Percentiles rank a stretch among this genome's conserved stretches.
phyloP scores from a whole-genome alignment of 2,797 vertebrate genomes.

The Xiphophorus birchmanni region DNA sequence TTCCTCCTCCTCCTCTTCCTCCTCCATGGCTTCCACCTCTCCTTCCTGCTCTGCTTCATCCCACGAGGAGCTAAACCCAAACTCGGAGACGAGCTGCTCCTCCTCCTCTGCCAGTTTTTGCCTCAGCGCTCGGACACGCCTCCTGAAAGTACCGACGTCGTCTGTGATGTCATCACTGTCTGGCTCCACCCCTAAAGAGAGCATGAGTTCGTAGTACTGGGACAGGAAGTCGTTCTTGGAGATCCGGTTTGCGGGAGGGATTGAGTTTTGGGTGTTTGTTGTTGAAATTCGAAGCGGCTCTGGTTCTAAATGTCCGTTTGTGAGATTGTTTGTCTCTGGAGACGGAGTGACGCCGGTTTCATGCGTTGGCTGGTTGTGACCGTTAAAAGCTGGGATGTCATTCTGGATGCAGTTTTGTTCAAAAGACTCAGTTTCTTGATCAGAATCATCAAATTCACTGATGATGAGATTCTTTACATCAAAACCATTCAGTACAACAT shows the following conservation, averaged over 20 bases:
- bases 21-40: constrained; percentile 62
- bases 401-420: constrained; percentile 10
- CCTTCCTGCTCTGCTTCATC: constrained; percentile 15
- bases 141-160: constrained; percentile 49
- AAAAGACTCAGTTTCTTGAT: not conserved
- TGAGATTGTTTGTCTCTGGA: not conserved
- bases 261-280: not conserved
- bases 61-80: constrained; percentile 59
- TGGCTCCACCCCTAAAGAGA: constrained; percentile 81
- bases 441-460: constrained; percentile 47
- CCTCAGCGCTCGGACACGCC: constrained; percentile 61
- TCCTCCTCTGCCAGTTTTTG: constrained; percentile 67
- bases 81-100: constrained; percentile 71
- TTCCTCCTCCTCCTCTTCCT: constrained; percentile 25
- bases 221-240: constrained; percentile 81
- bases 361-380: not conserved
- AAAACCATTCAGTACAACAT: constrained; percentile 62
- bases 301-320: constrained; percentile 20
- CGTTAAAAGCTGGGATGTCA: not conserved
- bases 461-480: constrained; percentile 47
- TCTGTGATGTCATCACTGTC: constrained; percentile 64
- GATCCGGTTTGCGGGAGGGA: constrained; percentile 17
- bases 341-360: constrained; percentile 19
- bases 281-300: not conserved
- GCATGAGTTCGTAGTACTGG: constrained; percentile 87